Evolutionary conservation across 2,888 invertebrate genomes (phyloP), one percentile per base, ranked within the genome.

Genomic region (Mythimna albipuncta): DNA sequence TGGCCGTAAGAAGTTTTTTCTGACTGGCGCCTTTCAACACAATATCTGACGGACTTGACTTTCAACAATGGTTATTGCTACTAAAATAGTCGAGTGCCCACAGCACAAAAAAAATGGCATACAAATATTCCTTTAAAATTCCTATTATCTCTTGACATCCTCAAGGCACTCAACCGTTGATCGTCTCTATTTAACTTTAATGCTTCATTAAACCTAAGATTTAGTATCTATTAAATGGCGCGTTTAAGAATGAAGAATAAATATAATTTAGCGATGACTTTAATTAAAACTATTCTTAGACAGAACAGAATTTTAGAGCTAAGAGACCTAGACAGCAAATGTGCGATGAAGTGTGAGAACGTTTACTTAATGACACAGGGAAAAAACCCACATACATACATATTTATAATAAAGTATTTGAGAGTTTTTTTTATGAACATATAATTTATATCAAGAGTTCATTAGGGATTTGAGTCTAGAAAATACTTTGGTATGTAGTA

Each of bases 1-100:
- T 77, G 78, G 57, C 59, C 64, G 44, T 77, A 74, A 77, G 64
- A 19, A 47, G 62, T 81, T 85, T 77, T 79, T 65, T 82, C 61
- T 54, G 59, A 57, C 66, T 84, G 82, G 83, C 82, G 85, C 82
- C 81, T 82, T 64, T 57, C 65, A 38, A 72, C 74, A 81, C 75
- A 70, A 81, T 85, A 77, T 73, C 86, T 54, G 64, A 74, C 84
- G 63, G 67, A 71, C 68, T 74, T 75, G 59, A 73, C 75, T 69
- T 62, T 59, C n/a, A 76, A 85, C 79, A 86, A 86, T 81, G 50
- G 73, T 55, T 62, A 68, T 59, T 69, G 59, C 73, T 70, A 67
- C 68, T 64, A 72, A 71, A 71, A 72, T 62, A 69, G 67, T 52
- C 76, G 75, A 72, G 65, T 67, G 59, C 38, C 64, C 58, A 26